Conservation (phyloP, 1,140 invertebrate species). For the Drusus annulatus region DNA sequence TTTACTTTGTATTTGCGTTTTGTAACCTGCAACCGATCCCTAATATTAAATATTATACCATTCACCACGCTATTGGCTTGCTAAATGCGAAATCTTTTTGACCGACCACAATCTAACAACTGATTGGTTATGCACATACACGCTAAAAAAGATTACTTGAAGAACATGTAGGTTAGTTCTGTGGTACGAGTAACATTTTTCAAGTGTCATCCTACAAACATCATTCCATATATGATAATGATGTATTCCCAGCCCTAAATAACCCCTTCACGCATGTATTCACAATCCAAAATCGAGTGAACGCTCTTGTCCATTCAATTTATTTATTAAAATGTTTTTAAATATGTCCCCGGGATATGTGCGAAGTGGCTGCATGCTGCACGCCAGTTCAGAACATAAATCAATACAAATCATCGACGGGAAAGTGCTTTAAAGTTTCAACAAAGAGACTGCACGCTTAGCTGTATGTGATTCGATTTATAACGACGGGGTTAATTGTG, state of each 20-base stretch:
- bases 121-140: no score
- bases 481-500: slow-evolving; percentile 50
- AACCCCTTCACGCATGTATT: background rate
- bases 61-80: no score
- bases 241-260: background rate
- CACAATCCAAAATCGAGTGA: slow-evolving; percentile 48
- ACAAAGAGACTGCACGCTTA: slow-evolving; percentile 44
- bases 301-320: slow-evolving; percentile 54
- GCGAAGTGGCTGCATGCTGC: slow-evolving; percentile 18
- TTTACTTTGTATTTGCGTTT: no score
- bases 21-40: no score
- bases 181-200: background rate
- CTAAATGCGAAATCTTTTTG: no score
- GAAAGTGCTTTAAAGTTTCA: slow-evolving; percentile 11
- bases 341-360: slow-evolving; percentile 57
- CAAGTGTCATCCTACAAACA: background rate
- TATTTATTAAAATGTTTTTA: slow-evolving; percentile 60
- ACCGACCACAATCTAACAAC: no score
- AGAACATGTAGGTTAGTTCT: no score
- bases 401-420: slow-evolving; percentile 29
- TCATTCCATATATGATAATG: background rate
- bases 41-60: no score
- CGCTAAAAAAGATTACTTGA: no score
- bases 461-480: slow-evolving; percentile 38
- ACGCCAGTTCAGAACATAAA: slow-evolving; percentile 2